Conservation (phyloP, 2,888 invertebrate species). For the Muscina levida region DNA sequence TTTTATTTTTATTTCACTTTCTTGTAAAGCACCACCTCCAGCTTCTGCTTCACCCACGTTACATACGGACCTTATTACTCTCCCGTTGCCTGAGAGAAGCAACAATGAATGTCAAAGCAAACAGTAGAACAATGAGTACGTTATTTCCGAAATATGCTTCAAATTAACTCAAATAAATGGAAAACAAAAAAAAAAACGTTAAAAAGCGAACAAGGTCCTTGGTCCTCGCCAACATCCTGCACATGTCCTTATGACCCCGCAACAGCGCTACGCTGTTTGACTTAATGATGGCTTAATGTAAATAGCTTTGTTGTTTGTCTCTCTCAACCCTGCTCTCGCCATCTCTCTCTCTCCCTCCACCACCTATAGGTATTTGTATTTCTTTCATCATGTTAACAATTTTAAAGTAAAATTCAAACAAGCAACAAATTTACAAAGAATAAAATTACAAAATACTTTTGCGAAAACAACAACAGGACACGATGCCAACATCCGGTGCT, state of each 20-base stretch:
- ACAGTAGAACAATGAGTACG: background rate
- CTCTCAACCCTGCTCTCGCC: background rate
- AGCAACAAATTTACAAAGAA: slow-evolving; percentile 1
- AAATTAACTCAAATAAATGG: slow-evolving; percentile 56
- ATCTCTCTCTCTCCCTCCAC: background rate
- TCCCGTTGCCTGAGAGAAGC: background rate
- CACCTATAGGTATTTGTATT: slow-evolving; percentile 28
- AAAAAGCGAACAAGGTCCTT: slow-evolving; percentile 14
- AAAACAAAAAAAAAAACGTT: background rate
- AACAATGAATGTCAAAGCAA: slow-evolving; percentile 20
- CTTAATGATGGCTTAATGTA: slow-evolving; percentile 53
- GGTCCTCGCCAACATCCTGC: too few relatives aligned
- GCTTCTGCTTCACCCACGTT: too few relatives aligned
- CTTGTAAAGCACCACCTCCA: too few relatives aligned
- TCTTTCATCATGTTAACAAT: slow-evolving; percentile 44
- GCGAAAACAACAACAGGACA: background rate
- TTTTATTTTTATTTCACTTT: background rate
- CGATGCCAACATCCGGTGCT: background rate
- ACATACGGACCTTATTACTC: too few relatives aligned
- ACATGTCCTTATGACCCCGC: slow-evolving; percentile 15
- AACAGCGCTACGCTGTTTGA: background rate
- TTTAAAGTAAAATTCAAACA: slow-evolving; percentile 28
- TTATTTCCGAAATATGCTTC: slow-evolving; percentile 31
- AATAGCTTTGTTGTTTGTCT: slow-evolving; percentile 46
- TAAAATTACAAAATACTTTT: slow-evolving; percentile 39